Conservation (phyloP, 1,140 invertebrate species). For the Ooceraea biroi region DNA sequence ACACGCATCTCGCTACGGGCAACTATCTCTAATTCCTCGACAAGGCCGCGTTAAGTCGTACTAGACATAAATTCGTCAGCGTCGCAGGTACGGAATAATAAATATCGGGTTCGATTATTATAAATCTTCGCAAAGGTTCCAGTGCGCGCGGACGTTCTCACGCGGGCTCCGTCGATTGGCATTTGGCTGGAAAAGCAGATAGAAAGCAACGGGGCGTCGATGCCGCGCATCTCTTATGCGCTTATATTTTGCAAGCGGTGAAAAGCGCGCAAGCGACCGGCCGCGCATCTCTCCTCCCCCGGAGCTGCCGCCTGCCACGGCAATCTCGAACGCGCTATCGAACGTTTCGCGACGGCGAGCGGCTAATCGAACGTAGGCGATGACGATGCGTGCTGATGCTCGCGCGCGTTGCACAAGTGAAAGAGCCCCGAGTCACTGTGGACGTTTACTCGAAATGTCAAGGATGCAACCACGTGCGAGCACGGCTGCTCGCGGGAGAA, state of each 20-base stretch:
- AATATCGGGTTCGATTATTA: conserved; percentile 63
- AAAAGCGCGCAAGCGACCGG: conserved; percentile 46
- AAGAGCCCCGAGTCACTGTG: conserved; percentile 73
- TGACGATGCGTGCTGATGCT: conserved; percentile 75
- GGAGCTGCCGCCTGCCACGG: background rate
- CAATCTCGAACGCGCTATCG: conserved; percentile 1
- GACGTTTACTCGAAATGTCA: conserved; percentile 83
- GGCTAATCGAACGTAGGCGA: conserved; percentile 74
- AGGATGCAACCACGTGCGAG: conserved; percentile 81
- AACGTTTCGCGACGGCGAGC: conserved; percentile 58
- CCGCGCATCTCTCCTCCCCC: background rate
- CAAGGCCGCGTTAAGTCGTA: background rate
- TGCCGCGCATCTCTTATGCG: conserved; percentile 25
- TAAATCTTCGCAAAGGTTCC: conserved; percentile 64
- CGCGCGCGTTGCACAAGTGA: conserved; percentile 82
- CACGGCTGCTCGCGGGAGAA: conserved; percentile 30
- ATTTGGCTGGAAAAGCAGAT: conserved; percentile 68
- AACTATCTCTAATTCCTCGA: conserved; percentile 1
- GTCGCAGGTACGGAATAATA: conserved; percentile 38
- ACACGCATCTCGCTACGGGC: background rate
- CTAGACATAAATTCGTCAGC: conserved; percentile 34
- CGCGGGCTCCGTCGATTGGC: conserved; percentile 54
- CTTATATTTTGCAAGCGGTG: conserved; percentile 68
- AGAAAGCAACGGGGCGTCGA: conserved; percentile 63
- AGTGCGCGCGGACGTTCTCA: conserved; percentile 34